Conservation (phyloP, 2,797 vertebrate genomes). For the Epinephelus coioides region DNA sequence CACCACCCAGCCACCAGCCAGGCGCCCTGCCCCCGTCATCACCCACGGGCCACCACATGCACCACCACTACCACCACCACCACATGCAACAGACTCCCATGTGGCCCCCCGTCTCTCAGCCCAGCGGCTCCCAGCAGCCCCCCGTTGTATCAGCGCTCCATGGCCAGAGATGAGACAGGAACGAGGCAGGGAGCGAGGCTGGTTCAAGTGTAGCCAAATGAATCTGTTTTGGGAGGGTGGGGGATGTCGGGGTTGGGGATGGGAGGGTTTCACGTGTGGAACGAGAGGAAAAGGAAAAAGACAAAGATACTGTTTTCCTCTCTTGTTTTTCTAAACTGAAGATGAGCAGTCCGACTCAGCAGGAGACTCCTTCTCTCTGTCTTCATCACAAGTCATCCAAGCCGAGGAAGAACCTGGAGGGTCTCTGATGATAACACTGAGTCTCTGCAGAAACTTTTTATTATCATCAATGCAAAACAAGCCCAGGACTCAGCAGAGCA, state of each 20-base stretch:
- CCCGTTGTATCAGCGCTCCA: slow-evolving; percentile 87
- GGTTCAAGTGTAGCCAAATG: slow-evolving; percentile 45
- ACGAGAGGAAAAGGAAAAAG: slow-evolving; percentile 52
- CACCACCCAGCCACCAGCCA: slow-evolving; percentile 89
- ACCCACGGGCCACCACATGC: slow-evolving; percentile 86
- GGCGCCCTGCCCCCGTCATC: slow-evolving; percentile 90
- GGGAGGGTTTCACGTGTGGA: not conserved
- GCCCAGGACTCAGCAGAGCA: slow-evolving; percentile 45
- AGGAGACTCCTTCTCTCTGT: slow-evolving; percentile 38
- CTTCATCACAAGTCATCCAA: slow-evolving; percentile 40
- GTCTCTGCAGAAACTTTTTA: slow-evolving; percentile 1
- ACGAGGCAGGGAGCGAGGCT: not conserved
- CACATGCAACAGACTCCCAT: slow-evolving; percentile 88
- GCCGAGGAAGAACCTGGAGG: slow-evolving; percentile 56
- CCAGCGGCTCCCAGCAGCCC: slow-evolving; percentile 85
- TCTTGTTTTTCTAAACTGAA: slow-evolving; percentile 69
- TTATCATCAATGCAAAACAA: slow-evolving; percentile 21
- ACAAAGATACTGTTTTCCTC: slow-evolving; percentile 69
- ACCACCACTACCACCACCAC: slow-evolving; percentile 85
- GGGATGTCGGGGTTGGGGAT: not conserved
- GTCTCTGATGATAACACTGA: slow-evolving; percentile 6
- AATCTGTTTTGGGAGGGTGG: slow-evolving; percentile 24
- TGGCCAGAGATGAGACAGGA: slow-evolving; percentile 91
- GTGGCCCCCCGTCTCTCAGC: slow-evolving; percentile 89
- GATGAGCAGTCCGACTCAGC: slow-evolving; percentile 18